Conservation (phyloP, 2,113 vertebrate genomes). For the Saccopteryx bilineata region DNA sequence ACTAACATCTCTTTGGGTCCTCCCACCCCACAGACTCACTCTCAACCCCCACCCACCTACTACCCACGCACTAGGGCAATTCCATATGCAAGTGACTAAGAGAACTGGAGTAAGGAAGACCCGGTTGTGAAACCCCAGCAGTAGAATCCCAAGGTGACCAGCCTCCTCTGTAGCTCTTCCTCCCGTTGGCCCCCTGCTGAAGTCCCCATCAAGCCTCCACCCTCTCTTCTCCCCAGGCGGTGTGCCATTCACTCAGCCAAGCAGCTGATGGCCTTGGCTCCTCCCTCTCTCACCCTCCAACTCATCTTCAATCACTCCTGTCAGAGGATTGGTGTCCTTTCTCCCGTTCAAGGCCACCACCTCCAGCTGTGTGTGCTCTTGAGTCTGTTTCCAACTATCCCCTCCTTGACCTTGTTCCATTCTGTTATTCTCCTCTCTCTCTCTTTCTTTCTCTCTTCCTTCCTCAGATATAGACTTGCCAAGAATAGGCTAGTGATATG, state of each 20-base stretch:
- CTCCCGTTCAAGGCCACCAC: not conserved
- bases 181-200: rapidly evolving
- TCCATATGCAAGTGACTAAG: not conserved
- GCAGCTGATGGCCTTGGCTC: not conserved
- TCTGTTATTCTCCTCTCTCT: not conserved
- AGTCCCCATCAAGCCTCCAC: not conserved
- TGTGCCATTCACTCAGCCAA: rapidly evolving
- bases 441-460: not conserved
- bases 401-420: not conserved
- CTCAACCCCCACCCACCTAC: not conserved
- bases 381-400: not conserved
- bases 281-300: no score
- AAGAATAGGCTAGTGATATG: not conserved
- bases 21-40: not conserved
- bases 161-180: not conserved
- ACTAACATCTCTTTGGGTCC: not conserved
- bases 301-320: not conserved
- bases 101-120: not conserved
- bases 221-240: not conserved
- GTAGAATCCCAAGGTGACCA: not conserved
- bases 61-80: no score
- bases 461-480: not conserved
- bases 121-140: not conserved
- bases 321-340: not conserved
- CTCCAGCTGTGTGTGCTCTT: not conserved